Percentiles rank a stretch among this genome's conserved stretches.
Conservation (phyloP, 1,140 invertebrate genomes). For the Lepidurus packardi region DNA sequence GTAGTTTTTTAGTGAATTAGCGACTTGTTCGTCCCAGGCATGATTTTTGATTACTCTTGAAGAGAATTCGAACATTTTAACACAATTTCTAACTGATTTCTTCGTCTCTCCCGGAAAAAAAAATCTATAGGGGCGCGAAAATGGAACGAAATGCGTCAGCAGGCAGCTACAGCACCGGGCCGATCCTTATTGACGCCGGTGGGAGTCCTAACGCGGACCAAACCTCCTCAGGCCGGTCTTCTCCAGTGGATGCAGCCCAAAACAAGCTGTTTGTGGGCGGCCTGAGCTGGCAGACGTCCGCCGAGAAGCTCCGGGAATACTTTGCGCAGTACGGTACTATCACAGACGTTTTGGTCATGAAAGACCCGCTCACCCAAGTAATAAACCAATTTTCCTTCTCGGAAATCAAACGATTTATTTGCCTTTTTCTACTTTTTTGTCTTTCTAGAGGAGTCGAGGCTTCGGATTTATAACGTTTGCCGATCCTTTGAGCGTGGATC, state of each 20-base stretch:
- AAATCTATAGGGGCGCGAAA: background rate
- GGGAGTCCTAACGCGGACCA: conserved; percentile 23
- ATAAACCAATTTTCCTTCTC: conserved; percentile 36
- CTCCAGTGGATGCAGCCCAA: conserved; percentile 61
- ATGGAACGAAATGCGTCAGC: conserved; percentile 24
- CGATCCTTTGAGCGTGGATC: conserved; percentile 79
- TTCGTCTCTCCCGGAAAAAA: background rate
- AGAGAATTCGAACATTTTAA: too few relatives aligned
- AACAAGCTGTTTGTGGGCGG: conserved; percentile 86
- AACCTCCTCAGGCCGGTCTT: conserved; percentile 31
- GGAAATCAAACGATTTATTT: background rate
- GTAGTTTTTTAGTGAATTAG: too few relatives aligned
- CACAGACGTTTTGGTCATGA: conserved; percentile 89
- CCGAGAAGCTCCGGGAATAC: conserved; percentile 81
- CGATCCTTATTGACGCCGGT: conserved; percentile 14
- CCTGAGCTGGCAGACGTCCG: conserved; percentile 83
- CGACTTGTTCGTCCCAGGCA: too few relatives aligned
- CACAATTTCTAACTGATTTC: background rate
- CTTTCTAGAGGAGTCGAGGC: conserved; percentile 76
- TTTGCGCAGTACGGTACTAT: conserved; percentile 86
- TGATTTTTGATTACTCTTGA: too few relatives aligned
- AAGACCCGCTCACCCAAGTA: conserved; percentile 88
- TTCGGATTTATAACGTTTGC: conserved; percentile 91
- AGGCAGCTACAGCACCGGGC: background rate
- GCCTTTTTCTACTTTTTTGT: conserved; percentile 34